These are phyloP conservation scores for Drosophila picticornis DNA, from an alignment of 2,888 invertebrate species.

Conservation along the genomic window DNA sequence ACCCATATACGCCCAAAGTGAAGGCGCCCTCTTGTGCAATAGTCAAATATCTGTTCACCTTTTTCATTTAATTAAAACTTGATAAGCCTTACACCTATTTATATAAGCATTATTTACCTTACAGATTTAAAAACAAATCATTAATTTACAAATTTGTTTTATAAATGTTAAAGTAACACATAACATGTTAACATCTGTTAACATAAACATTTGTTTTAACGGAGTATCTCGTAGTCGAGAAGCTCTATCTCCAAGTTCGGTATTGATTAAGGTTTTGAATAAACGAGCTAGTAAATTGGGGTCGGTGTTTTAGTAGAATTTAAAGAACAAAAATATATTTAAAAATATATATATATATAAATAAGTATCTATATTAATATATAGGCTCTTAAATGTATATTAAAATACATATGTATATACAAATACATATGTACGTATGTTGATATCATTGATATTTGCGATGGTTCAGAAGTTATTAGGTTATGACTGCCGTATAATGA, in stretches of 20 bases:
- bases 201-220: not conserved
- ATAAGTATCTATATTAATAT: not conserved
- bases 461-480: slow-evolving; percentile 10
- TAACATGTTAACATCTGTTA: too few species aligned
- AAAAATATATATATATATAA: not conserved
- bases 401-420: not conserved
- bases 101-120: not conserved
- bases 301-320: not conserved
- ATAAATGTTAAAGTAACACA: not conserved
- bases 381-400: not conserved
- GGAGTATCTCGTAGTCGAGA: not conserved
- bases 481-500: slow-evolving; percentile 19
- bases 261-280: not conserved
- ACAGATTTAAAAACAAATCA: not conserved
- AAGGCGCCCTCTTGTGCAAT: not conserved
- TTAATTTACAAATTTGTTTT: not conserved
- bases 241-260: not conserved
- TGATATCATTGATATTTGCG: slow-evolving; percentile 1
- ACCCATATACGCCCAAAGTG: not conserved
- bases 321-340: not conserved
- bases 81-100: too few species aligned
- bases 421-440: not conserved
- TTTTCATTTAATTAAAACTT: not conserved
- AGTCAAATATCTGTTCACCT: not conserved
- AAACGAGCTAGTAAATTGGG: not conserved